Base-by-base conservation (phyloP, 1,140 invertebrate species). In the Diploscapter pachys region DNA sequence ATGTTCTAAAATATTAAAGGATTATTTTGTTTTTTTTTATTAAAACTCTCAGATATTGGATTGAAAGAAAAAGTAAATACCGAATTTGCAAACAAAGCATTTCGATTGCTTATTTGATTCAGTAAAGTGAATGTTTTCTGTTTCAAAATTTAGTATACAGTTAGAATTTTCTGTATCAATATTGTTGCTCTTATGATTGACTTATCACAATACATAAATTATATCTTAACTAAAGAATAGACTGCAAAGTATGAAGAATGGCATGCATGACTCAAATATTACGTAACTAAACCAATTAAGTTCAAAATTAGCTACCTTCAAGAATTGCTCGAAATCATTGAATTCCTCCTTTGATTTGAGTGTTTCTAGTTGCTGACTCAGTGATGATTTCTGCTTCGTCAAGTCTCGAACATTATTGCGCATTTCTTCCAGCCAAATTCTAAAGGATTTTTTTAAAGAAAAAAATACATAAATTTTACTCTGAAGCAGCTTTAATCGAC, bases 261-360 rank as follows among this genome's bases (percentile, higher is more conserved):
- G 55, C 5, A 52, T 57, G 53, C 48, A 69, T 49, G 52, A 74
- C 62, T 54, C 62, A 57, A 11, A 52, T 53, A 11, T 59, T 59
- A 31, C 9, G 31, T 59, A 11, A 31, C 48, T 63, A 72, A 6
- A 63, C 52, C 4, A 63, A 52, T 3, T 48, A 31, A 2, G 2
- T 52, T 55, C 65, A 54, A 51, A 72, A 9, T 13, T 72, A 54
- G 13, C 56, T 69, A 66, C 64, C 73, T 69, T 68, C 11, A 74
- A 48, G 4, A 51, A 74, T 6, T n/a, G 55, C 5, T 64, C 70
- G 9, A 69, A 69, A 5, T 74, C 73, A 9, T 59, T 51, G n/a
- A 74, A 48, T 4, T 48, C 31, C 31, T 48, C 50, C 6, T 68
- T 55, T 52, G 48, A 13, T 2, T 68, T 54, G 9, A 6, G 5